A percentile compares a stretch with the other conserved stretches of the same genome.
These are phyloP conservation scores for Paraplagusia blochii DNA, from an alignment of 2,113 vertebrate species.

Conservation along the genomic window DNA sequence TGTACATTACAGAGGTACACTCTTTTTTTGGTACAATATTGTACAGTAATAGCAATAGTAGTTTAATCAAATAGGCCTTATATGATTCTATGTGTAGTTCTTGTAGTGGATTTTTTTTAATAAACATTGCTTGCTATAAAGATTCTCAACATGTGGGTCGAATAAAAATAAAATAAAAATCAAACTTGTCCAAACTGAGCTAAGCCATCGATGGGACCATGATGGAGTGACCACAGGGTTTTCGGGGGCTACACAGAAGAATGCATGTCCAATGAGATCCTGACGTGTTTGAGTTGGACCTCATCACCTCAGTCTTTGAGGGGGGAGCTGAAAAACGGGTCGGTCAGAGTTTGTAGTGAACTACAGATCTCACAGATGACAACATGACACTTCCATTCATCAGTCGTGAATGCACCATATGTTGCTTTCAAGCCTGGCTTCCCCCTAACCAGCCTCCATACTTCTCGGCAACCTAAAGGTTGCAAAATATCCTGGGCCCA, in stretches of 20 bases:
- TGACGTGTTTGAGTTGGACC: too few species aligned
- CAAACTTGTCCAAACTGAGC: not conserved
- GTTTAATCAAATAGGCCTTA: slow-evolving; percentile 80
- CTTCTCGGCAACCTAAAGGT: not conserved
- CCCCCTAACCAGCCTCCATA: not conserved
- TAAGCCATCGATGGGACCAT: not conserved
- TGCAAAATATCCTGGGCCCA: not conserved
- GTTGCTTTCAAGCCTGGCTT: not conserved
- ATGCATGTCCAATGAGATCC: too few species aligned
- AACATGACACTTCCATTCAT: too few species aligned
- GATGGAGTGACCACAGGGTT: not conserved
- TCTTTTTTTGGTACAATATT: slow-evolving; percentile 87
- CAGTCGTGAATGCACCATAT: not conserved
- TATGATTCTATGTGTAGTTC: slow-evolving; percentile 81
- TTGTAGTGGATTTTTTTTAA: slow-evolving; percentile 78
- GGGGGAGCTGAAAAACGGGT: too few species aligned
- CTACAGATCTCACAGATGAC: not conserved
- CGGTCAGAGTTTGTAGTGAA: not conserved
- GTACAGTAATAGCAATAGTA: slow-evolving; percentile 89
- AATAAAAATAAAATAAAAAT: not conserved
- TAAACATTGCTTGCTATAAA: slow-evolving; percentile 83
- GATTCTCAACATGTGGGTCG: slow-evolving; percentile 9
- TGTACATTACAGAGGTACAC: slow-evolving; percentile 93
- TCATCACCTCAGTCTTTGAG: too few species aligned
- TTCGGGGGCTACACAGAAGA: too few species aligned